Conservation (phyloP, 2,797 vertebrate genomes). For the Gobio occitaniae region DNA sequence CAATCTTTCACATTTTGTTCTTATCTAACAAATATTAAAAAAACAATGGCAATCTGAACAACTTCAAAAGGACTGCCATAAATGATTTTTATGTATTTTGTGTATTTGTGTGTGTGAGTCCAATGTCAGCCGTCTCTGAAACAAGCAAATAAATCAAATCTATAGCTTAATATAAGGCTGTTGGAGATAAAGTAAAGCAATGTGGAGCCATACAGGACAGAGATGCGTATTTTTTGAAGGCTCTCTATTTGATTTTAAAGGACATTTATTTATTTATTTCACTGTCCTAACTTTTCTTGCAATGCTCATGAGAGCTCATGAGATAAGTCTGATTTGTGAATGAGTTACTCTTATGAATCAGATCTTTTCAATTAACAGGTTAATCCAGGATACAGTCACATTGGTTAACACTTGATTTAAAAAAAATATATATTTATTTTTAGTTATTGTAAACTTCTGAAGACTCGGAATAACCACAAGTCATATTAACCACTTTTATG, state of each 20-base stretch:
- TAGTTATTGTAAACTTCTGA: too few relatives aligned
- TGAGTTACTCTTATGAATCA: too few relatives aligned
- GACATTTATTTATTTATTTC: too few relatives aligned
- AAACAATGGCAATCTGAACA: not conserved
- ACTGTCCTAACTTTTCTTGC: too few relatives aligned
- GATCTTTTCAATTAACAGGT: too few relatives aligned
- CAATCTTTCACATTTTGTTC: not conserved
- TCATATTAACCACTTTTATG: too few relatives aligned
- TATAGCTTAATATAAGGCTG: not conserved
- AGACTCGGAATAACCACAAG: too few relatives aligned
- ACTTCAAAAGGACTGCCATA: not conserved
- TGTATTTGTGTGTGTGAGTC: not conserved
- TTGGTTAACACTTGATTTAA: too few relatives aligned
- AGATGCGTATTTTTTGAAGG: not conserved
- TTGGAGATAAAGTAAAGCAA: not conserved
- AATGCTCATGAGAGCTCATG: too few relatives aligned
- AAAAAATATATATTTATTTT: too few relatives aligned
- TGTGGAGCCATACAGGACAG: not conserved
- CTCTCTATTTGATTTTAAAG: not conserved
- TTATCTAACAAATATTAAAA: not conserved
- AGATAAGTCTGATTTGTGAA: too few relatives aligned
- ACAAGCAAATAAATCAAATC: not conserved
- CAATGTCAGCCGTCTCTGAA: not conserved
- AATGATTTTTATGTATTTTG: not conserved
- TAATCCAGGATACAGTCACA: too few relatives aligned